Evolutionary conservation across 2,113 vertebrate genomes (phyloP).

Genomic region (Pteronura brasiliensis): DNA sequence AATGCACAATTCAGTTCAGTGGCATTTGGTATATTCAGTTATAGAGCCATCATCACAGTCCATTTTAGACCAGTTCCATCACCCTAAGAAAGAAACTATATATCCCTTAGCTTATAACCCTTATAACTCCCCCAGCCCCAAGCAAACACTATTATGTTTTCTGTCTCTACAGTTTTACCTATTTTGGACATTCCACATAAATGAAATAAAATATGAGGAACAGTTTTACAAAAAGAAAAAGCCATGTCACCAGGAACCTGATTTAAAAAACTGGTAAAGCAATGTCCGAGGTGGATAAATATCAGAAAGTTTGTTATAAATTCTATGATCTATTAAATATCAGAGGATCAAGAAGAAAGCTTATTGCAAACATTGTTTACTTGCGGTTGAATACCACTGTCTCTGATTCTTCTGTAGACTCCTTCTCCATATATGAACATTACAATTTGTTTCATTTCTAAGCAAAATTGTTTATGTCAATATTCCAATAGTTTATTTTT

Average conservation of each 20-base stretch:
- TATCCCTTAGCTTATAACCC: too few relatives aligned
- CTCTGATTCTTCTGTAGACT: background rate
- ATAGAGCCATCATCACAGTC: background rate
- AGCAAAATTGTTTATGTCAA: conserved; percentile 3
- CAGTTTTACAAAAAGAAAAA: background rate
- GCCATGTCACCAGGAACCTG: background rate
- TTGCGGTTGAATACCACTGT: background rate
- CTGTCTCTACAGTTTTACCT: background rate
- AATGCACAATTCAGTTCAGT: background rate
- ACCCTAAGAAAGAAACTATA: background rate
- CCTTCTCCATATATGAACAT: background rate
- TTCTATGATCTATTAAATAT: background rate
- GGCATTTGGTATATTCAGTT: background rate
- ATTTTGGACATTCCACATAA: background rate
- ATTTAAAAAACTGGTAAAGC: background rate
- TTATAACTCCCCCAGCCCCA: background rate
- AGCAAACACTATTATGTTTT: background rate
- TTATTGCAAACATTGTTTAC: background rate
- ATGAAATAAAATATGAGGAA: background rate
- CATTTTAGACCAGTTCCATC: background rate
- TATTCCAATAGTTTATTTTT: background rate
- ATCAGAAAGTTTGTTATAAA: background rate
- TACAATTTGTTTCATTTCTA: background rate
- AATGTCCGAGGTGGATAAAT: background rate
- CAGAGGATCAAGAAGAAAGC: background rate